These are phyloP conservation scores for Fregetta grallaria DNA, from an alignment of 2,113 vertebrate species.

Conservation along the genomic window DNA sequence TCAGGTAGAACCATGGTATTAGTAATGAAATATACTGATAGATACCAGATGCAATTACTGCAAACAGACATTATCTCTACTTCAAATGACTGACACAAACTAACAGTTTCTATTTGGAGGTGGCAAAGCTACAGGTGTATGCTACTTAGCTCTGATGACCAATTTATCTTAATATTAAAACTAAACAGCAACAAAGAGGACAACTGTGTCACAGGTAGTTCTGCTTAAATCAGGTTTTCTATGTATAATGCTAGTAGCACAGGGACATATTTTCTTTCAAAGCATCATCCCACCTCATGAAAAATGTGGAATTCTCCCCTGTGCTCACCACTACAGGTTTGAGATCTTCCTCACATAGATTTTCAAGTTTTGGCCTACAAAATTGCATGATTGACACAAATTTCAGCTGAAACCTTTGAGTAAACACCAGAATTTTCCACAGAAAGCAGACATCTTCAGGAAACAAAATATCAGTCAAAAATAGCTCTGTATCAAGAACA, in stretches of 20 bases:
- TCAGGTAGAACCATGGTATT: neutral
- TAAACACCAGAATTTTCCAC: conserved; percentile 27
- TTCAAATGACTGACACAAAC: neutral
- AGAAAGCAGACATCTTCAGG: conserved; percentile 13
- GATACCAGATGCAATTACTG: neutral
- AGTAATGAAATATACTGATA: neutral
- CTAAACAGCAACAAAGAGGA: neutral
- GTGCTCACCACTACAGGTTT: conserved; percentile 29
- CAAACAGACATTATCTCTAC: neutral
- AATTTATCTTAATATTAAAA: neutral
- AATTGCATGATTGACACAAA: conserved; percentile 23
- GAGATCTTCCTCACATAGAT: conserved; percentile 36
- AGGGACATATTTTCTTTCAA: neutral
- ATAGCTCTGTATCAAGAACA: conserved; percentile 38
- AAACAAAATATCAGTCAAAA: conserved; percentile 16
- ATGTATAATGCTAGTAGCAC: neutral
- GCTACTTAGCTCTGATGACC: neutral
- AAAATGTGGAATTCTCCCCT: conserved; percentile 18
- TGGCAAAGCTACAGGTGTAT: neutral
- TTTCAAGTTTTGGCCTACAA: conserved; percentile 25
- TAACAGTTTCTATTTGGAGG: neutral
- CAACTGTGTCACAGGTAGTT: neutral
- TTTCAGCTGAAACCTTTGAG: conserved; percentile 43
- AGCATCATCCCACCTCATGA: neutral
- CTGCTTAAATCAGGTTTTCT: neutral